Evolutionary conservation across 2,888 invertebrate genomes (phyloP).

Genomic region (Pachliopta kotzebuea): DNA sequence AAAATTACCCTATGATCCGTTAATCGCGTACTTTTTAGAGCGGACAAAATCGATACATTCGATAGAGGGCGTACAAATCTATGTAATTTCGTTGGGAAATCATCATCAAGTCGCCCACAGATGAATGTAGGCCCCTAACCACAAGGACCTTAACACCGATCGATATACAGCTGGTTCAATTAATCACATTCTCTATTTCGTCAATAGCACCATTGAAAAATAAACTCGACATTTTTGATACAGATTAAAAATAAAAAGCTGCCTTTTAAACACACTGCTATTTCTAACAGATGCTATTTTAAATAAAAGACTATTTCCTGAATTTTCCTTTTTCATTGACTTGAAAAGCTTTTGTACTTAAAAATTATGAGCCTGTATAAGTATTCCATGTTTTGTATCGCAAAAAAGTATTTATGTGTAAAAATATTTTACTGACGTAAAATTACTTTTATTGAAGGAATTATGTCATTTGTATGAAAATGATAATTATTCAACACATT

Average conservation of each 20-base stretch:
- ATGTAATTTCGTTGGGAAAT: slow-evolving; percentile 27
- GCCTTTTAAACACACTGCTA: slow-evolving; percentile 24
- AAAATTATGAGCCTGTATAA: too few relatives aligned
- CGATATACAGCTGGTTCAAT: too few relatives aligned
- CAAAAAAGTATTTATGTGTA: too few relatives aligned
- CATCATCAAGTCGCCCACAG: not conserved
- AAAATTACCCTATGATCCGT: slow-evolving; percentile 71
- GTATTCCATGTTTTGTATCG: too few relatives aligned
- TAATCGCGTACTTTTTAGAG: slow-evolving; percentile 62
- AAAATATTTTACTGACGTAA: too few relatives aligned
- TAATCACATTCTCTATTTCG: slow-evolving; percentile 21
- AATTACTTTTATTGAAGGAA: too few relatives aligned
- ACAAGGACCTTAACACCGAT: too few relatives aligned
- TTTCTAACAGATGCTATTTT: slow-evolving; percentile 1
- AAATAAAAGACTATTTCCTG: slow-evolving; percentile 29
- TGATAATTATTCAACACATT: too few relatives aligned
- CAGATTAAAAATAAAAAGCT: slow-evolving; percentile 10
- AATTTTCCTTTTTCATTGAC: too few relatives aligned
- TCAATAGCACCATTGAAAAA: slow-evolving; percentile 32
- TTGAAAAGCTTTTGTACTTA: too few relatives aligned
- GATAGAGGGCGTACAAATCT: slow-evolving; percentile 53
- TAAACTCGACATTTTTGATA: slow-evolving; percentile 4
- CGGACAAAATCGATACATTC: slow-evolving; percentile 61
- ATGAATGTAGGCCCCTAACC: too few relatives aligned
- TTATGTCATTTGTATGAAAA: too few relatives aligned